Evolutionary conservation across 2,113 vertebrate genomes (phyloP).

Genomic region (Eclectus roratus): DNA sequence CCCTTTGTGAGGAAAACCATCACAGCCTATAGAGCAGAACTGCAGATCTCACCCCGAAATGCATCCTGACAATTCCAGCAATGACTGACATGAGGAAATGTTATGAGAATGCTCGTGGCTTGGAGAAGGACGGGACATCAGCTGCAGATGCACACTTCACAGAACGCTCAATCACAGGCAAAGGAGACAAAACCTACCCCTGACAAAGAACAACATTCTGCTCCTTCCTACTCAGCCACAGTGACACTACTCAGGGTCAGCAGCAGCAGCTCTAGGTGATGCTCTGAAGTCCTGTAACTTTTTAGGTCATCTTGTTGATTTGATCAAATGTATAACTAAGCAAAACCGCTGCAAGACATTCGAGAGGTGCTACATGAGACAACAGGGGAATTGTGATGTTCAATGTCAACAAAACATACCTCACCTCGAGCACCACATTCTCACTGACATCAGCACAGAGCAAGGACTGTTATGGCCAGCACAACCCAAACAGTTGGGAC

Average conservation of each 20-base stretch:
- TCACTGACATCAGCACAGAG: not conserved
- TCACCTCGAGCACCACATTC: not conserved
- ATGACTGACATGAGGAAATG: not conserved
- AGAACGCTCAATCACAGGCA: not conserved
- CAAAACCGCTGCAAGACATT: not conserved
- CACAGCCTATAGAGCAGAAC: not conserved
- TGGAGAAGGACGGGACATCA: not conserved
- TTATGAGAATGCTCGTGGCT: not conserved
- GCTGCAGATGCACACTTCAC: not conserved
- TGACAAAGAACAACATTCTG: not conserved
- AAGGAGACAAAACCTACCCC: not conserved
- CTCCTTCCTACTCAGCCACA: not conserved
- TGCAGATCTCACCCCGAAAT: not conserved
- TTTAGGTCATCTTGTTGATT: not conserved
- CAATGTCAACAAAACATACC: not conserved
- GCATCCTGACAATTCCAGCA: not conserved
- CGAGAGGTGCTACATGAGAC: not conserved
- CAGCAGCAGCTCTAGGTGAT: not conserved
- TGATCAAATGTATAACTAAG: not conserved
- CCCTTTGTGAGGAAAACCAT: not conserved
- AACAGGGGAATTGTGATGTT: accelerated
- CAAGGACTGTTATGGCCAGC: not conserved
- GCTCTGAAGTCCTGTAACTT: not conserved
- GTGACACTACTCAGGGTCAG: not conserved
- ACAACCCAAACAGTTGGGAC: not conserved